Percentiles rank a stretch among this genome's conserved stretches.
Conservation (phyloP, 2,797 vertebrate genomes). For the Acipenser transmontanus region DNA sequence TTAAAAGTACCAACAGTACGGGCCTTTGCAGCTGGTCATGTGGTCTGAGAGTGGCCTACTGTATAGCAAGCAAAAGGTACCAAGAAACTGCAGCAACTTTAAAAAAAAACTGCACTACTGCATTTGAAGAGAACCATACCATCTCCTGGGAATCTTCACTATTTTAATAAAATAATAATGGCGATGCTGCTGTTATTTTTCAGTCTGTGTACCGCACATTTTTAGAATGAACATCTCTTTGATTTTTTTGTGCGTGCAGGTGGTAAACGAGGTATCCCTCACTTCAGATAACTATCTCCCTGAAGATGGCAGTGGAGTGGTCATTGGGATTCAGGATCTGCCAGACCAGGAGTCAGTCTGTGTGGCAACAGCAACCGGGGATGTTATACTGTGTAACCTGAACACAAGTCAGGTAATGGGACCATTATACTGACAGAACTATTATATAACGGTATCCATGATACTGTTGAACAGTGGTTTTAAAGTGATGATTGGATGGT, state of each 20-base stretch:
- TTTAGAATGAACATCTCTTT: conserved; percentile 8
- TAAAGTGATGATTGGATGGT: too few relatives aligned
- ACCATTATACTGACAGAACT: neutral
- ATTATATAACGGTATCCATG: too few relatives aligned
- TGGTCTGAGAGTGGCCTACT: too few relatives aligned
- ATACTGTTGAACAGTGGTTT: too few relatives aligned
- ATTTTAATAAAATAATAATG: neutral
- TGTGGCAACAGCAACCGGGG: conserved; percentile 78
- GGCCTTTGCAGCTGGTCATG: too few relatives aligned
- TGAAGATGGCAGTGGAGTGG: conserved; percentile 68
- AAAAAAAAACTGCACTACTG: neutral
- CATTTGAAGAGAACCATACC: neutral
- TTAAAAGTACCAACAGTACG: too few relatives aligned
- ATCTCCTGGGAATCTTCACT: neutral
- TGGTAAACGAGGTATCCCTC: conserved; percentile 68
- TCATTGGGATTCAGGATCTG: conserved; percentile 80
- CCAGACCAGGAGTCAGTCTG: conserved; percentile 80
- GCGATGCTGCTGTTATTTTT: neutral
- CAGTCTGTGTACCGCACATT: conserved; percentile 13
- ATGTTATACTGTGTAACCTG: conserved; percentile 79
- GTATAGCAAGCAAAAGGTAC: too few relatives aligned
- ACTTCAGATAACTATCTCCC: conserved; percentile 68
- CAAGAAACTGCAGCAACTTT: neutral
- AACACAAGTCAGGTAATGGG: conserved; percentile 65
- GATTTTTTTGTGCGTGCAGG: conserved; percentile 46